Percentiles rank a stretch among this genome's conserved stretches.
Evolutionary conservation across 2,113 vertebrate species (phyloP).

Genomic region (Regulus satrapa): DNA sequence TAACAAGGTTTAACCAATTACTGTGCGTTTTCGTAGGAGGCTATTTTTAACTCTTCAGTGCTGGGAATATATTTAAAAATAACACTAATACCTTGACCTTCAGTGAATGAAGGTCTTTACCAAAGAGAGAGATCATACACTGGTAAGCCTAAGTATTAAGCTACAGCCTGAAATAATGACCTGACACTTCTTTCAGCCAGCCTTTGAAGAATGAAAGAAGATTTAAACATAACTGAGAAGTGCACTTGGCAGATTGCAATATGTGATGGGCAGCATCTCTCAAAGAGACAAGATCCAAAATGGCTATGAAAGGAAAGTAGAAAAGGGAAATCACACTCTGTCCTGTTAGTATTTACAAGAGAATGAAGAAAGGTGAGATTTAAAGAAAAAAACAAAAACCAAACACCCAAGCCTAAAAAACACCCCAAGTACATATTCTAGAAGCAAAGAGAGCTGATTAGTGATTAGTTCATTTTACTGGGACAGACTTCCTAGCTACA

Average conservation of each 20-base stretch:
- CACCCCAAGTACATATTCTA: not conserved
- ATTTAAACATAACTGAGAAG: conserved; percentile 17
- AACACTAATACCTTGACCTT: conserved; percentile 65
- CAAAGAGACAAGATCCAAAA: not conserved
- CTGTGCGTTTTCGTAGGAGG: conserved; percentile 34
- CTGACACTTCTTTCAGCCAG: conserved; percentile 30
- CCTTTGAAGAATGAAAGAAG: conserved; percentile 35
- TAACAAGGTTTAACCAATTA: conserved; percentile 71
- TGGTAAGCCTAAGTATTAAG: not conserved
- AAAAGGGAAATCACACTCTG: not conserved
- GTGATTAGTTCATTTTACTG: not conserved
- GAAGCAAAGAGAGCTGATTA: not conserved
- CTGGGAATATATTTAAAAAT: conserved; percentile 62
- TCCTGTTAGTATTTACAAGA: not conserved
- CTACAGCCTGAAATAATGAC: conserved; percentile 41
- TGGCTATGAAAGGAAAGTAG: not conserved
- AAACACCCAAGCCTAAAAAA: not conserved
- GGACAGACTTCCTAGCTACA: not conserved
- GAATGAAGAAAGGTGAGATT: not conserved
- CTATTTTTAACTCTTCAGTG: conserved; percentile 64
- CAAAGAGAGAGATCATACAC: not conserved
- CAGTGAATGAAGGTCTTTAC: conserved; percentile 14
- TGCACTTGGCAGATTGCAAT: not conserved
- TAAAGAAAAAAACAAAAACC: not conserved
- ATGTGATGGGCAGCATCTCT: not conserved